Base-by-base conservation (phyloP, 2,888 invertebrate genomes). In the Ptilodon capucinus region DNA sequence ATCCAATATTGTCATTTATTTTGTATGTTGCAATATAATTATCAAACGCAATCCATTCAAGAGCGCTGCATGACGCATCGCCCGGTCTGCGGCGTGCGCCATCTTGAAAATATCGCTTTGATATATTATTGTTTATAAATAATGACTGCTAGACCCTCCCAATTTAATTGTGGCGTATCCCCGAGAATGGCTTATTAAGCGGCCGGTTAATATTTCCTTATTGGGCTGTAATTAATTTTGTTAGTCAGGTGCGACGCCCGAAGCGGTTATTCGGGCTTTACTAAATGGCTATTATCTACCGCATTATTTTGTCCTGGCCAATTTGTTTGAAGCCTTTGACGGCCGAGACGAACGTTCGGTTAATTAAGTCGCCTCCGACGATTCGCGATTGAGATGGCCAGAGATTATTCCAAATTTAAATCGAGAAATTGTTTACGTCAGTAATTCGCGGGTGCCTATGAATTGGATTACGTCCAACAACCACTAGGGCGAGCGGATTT, bases 41-140 rank as follows among this genome's bases (percentile, higher is more conserved):
- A 9, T 11, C 16, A 35, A 17, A 4, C 17, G 18, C n/a, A 17
- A 19, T 19, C 38, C 17, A 38, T 19, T 13, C 38, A 38, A 38
- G 19, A n/a, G 38, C 35, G 35, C 19, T 38, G 58, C 47, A 73
- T 76, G 79, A 81, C 70, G 77, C 79, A 82, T 79, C 61, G 78
- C 69, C 65, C 60, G 69, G 66, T 71, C 64, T 82, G 86, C 80
- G 86, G 86, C 70, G 60, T 60, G 76, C 86, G 77, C 84, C 91
- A 90, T 91, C 88, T 90, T 90, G 89, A 80, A 87, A 84, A 86
- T 85, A 90, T 88, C 87, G 80, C 76, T 79, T 84, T 91, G 90
- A 91, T 90, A 91, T 91, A 91, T 90, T 90, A 90, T 89, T 90
- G 89, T 90, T 90, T 88, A 84, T 88, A 88, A 90, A 87, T 89